Evolutionary conservation across 30 jellyfish, hydroid and myxozoan genomes (phyloP).

Genomic region (Cassiopea xamachana): DNA sequence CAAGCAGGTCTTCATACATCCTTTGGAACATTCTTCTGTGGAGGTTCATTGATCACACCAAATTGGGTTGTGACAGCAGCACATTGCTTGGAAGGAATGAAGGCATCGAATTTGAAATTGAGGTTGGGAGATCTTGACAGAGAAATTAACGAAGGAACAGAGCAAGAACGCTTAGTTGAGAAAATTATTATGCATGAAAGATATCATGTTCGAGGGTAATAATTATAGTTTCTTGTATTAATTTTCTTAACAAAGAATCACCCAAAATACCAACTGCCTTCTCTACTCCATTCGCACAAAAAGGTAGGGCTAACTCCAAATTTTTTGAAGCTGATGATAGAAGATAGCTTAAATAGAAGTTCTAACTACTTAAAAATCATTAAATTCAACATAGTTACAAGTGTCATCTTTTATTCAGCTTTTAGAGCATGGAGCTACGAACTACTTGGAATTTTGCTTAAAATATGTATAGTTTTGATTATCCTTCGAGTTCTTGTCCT

Average conservation of each 20-base stretch:
- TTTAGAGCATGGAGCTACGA: too few species aligned
- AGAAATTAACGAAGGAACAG: constrained; percentile 36
- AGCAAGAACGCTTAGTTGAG: constrained; percentile 29
- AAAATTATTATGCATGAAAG: constrained; percentile 14
- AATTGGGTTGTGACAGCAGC: constrained; percentile 72
- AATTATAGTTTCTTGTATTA: neutral
- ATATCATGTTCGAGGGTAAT: constrained; percentile 8
- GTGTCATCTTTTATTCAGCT: too few species aligned
- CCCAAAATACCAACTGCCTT: too few species aligned
- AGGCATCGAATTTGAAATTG: neutral
- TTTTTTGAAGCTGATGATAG: too few species aligned
- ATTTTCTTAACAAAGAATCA: neutral
- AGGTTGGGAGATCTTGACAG: constrained; percentile 52
- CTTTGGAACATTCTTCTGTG: constrained; percentile 29
- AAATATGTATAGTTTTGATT: too few species aligned
- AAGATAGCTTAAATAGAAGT: too few species aligned
- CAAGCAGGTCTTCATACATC: constrained; percentile 41
- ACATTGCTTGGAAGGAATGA: constrained; percentile 41
- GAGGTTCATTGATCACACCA: constrained; percentile 64
- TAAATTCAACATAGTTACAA: too few species aligned
- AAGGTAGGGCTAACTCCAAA: neutral
- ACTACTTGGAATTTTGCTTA: too few species aligned
- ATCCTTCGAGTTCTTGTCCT: too few species aligned
- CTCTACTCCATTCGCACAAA: neutral
- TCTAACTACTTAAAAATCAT: too few species aligned